Conservation (phyloP, 1,140 invertebrate genomes). For the Lethrus apterus region DNA sequence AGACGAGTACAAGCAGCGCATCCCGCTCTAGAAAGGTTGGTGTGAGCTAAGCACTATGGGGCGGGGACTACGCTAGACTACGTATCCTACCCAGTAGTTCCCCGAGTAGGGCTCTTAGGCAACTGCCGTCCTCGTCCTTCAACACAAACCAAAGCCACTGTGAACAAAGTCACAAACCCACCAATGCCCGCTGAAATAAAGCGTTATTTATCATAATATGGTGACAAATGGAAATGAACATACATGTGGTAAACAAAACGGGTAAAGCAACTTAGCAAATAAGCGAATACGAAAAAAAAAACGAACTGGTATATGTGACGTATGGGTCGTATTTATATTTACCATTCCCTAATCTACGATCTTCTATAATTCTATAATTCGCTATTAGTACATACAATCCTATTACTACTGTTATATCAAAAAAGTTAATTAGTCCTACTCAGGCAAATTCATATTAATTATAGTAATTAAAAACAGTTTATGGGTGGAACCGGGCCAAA, state of each 20-base stretch:
- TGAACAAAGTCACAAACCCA: constrained; percentile 38
- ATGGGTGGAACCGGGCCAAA: not conserved
- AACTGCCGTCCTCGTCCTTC: constrained; percentile 53
- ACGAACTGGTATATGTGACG: not conserved
- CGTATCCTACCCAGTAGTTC: constrained; percentile 49
- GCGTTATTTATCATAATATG: no score
- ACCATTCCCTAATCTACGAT: constrained; percentile 10
- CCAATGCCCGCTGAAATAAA: constrained; percentile 34
- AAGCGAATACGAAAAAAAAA: no score
- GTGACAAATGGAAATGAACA: no score
- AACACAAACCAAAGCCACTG: constrained; percentile 37
- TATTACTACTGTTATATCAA: no score
- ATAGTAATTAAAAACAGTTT: not conserved
- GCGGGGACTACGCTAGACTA: constrained; percentile 24
- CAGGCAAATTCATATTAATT: constrained; percentile 2
- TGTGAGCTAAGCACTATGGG: constrained; percentile 21
- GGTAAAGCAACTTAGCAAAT: constrained; percentile 32
- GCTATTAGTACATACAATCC: not conserved
- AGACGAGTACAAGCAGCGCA: constrained; percentile 30
- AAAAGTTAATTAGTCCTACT: constrained; percentile 5
- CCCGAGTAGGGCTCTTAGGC: constrained; percentile 45
- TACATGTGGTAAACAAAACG: constrained; percentile 25
- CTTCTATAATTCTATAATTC: not conserved
- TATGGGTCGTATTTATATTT: constrained; percentile 1
- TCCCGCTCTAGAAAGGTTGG: constrained; percentile 17